These are phyloP conservation scores for Xanthorhoe designata DNA, from an alignment of 2,888 invertebrate genomes.

Conservation along the genomic window DNA sequence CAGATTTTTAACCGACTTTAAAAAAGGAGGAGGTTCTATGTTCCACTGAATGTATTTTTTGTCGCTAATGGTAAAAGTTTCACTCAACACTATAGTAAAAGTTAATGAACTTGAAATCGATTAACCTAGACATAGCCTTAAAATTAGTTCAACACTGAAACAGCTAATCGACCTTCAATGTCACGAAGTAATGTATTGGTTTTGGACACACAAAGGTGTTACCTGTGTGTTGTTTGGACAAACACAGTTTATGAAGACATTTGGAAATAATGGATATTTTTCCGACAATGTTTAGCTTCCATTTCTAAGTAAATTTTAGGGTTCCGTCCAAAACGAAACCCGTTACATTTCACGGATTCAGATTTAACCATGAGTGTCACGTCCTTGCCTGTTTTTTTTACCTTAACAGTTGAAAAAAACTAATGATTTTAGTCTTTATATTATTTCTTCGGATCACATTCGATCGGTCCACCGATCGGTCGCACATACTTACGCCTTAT, in stretches of 20 bases:
- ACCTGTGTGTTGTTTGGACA: neutral
- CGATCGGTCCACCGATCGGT: no score
- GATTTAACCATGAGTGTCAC: no score
- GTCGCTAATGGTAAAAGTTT: neutral
- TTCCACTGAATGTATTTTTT: no score
- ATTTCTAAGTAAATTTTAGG: neutral
- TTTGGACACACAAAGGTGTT: constrained; percentile 22
- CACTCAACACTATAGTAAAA: neutral
- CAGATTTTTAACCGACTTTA: neutral
- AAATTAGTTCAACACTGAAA: constrained; percentile 26
- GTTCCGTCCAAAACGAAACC: no score
- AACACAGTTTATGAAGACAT: constrained; percentile 7
- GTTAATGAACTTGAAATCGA: constrained; percentile 15
- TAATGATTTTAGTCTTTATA: no score
- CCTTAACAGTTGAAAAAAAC: no score
- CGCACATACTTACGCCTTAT: no score
- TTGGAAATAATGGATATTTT: neutral
- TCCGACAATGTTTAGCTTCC: neutral
- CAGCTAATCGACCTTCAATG: constrained; percentile 25
- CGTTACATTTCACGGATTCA: neutral
- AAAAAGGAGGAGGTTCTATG: neutral
- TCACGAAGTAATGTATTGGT: constrained; percentile 28
- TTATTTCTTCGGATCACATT: no score
- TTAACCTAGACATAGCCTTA: constrained; percentile 33
- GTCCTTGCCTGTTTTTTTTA: no score